A percentile compares a stretch with the other conserved stretches of the same genome.
These are phyloP conservation scores for Tiliqua scincoides DNA, from an alignment of 2,113 vertebrate species.

Conservation along the genomic window DNA sequence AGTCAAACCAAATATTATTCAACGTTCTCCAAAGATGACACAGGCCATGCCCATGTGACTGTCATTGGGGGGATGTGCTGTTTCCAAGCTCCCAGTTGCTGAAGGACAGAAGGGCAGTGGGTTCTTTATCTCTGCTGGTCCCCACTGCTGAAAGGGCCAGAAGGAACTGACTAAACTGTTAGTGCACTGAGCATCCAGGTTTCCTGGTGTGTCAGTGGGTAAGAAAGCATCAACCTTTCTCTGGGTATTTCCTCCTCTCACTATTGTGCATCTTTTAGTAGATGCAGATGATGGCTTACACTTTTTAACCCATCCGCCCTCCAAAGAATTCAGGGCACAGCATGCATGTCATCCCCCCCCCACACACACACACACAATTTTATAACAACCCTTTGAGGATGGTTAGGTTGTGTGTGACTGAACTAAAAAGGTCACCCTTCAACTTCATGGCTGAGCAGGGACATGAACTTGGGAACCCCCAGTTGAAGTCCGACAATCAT, in stretches of 20 bases:
- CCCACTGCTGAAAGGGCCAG: not conserved
- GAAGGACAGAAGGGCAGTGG: not conserved
- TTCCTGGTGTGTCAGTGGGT: not conserved
- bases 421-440: not conserved
- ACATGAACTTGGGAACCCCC: not conserved
- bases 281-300: not conserved
- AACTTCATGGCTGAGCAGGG: not conserved
- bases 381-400: not conserved
- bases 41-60: not conserved
- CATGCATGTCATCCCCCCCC: not conserved
- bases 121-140: not conserved
- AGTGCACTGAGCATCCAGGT: not conserved
- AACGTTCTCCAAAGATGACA: not conserved
- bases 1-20: too few relatives aligned
- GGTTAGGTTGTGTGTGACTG: not conserved
- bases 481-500: not conserved
- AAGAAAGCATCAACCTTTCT: not conserved
- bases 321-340: too few relatives aligned
- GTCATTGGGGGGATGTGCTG: not conserved
- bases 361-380: too few relatives aligned
- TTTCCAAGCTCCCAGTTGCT: not conserved
- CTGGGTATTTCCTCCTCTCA: not conserved
- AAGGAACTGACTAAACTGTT: not conserved
- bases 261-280: not conserved
- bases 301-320: not conserved